Percentiles rank a stretch among this genome's conserved stretches.
These are phyloP conservation scores for Eriocheir sinensis DNA, from an alignment of 1,140 invertebrate species.

Conservation along the genomic window DNA sequence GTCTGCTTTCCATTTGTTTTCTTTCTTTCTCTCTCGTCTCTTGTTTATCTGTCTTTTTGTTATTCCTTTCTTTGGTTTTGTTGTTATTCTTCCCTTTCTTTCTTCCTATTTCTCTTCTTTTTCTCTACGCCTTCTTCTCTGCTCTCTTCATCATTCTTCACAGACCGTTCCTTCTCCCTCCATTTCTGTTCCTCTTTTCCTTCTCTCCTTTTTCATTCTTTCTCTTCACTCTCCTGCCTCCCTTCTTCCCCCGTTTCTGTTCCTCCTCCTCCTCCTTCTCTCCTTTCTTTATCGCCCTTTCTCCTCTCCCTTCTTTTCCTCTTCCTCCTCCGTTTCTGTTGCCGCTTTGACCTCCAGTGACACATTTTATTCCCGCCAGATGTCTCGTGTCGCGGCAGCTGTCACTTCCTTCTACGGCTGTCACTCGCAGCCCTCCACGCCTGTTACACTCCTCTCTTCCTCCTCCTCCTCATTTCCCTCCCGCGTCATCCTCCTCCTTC, in stretches of 20 bases:
- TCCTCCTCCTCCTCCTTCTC: neutral
- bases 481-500: neutral
- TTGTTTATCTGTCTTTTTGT: neutral
- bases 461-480: neutral
- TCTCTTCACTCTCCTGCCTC: neutral
- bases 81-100: neutral
- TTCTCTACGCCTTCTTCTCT: neutral
- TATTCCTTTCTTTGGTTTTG: neutral
- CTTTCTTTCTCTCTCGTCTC: neutral
- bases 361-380: slow-evolving; percentile 23
- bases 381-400: neutral
- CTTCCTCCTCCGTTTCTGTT: neutral
- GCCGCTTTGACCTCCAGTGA: neutral
- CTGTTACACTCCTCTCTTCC: neutral
- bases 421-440: neutral
- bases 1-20: neutral
- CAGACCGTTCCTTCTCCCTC: neutral
- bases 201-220: too few species aligned
- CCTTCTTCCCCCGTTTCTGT: neutral
- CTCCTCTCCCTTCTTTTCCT: neutral
- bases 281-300: neutral
- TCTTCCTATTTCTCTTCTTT: neutral
- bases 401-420: neutral
- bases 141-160: too few species aligned
- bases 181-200: neutral